Percentiles rank a stretch among this genome's conserved stretches.
These are phyloP conservation scores for Rhinolophus sinicus DNA, from an alignment of 2,113 vertebrate species.

Conservation along the genomic window DNA sequence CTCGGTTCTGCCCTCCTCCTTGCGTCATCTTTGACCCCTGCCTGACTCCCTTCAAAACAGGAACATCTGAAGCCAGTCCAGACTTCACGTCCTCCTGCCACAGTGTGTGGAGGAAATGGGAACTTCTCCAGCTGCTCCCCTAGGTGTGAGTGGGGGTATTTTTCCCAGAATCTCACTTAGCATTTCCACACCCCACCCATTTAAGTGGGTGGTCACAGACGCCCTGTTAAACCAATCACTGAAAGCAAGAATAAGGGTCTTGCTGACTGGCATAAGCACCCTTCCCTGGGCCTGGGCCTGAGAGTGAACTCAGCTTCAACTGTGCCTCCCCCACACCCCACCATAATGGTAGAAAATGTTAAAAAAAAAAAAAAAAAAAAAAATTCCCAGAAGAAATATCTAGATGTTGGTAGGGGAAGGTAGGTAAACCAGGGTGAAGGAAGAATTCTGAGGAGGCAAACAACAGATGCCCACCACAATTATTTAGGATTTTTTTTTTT, in stretches of 20 bases:
- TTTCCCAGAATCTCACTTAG: background rate
- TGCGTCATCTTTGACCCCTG: background rate
- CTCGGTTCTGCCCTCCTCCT: no score
- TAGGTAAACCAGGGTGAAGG: background rate
- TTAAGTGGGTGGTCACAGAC: background rate
- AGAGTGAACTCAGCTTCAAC: background rate
- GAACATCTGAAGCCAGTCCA: background rate
- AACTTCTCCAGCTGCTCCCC: background rate
- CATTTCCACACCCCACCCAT: background rate
- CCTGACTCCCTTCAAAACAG: background rate
- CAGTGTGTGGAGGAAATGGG: background rate
- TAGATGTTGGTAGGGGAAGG: background rate
- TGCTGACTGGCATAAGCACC: background rate
- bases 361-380: background rate
- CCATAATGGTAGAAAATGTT: background rate
- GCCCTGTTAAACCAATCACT: background rate
- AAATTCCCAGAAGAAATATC: background rate
- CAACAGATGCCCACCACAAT: background rate
- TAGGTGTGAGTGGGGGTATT: background rate
- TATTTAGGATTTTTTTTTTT: background rate
- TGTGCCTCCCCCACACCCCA: background rate
- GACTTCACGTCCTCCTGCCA: background rate
- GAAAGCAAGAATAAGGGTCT: background rate
- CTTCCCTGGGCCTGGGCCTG: background rate
- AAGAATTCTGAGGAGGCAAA: background rate